Percentiles rank a stretch among this genome's conserved stretches.
phyloP scores from a whole-genome alignment of 2,888 invertebrate genomes.

The Hesperia comma region DNA sequence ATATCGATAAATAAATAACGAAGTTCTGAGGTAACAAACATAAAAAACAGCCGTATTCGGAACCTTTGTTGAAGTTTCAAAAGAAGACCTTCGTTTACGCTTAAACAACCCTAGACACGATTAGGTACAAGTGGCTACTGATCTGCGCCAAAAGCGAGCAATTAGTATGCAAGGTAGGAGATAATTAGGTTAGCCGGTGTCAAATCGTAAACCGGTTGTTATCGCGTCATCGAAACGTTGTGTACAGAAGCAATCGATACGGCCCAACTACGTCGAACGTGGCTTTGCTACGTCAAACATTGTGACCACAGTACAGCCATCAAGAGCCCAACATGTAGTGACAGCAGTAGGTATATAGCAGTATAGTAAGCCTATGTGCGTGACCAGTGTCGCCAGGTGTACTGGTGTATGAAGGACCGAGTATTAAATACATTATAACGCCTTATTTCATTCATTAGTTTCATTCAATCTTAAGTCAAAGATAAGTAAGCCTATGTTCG shows the following conservation, averaged over 20 bases:
- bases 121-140: not conserved
- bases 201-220: conserved; percentile 9
- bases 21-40: no score
- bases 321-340: not conserved
- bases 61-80: no score
- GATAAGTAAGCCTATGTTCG: no score
- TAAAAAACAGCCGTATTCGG: no score
- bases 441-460: no score
- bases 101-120: not conserved
- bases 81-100: not conserved
- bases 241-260: not conserved
- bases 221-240: conserved; percentile 12
- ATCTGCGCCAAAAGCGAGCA: not conserved
- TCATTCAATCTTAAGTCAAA: no score
- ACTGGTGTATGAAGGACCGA: not conserved
- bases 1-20: no score
- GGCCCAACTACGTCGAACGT: not conserved
- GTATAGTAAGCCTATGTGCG: not conserved
- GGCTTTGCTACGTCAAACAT: conserved; percentile 13
- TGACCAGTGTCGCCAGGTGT: conserved; percentile 4
- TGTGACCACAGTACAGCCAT: conserved; percentile 1
- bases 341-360: not conserved
- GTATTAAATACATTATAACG: not conserved
- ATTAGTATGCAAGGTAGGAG: conserved; percentile 11
- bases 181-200: conserved; percentile 14